These are phyloP conservation scores for Helostoma temminkii DNA, from an alignment of 2,797 vertebrate genomes.

Conservation along the genomic window DNA sequence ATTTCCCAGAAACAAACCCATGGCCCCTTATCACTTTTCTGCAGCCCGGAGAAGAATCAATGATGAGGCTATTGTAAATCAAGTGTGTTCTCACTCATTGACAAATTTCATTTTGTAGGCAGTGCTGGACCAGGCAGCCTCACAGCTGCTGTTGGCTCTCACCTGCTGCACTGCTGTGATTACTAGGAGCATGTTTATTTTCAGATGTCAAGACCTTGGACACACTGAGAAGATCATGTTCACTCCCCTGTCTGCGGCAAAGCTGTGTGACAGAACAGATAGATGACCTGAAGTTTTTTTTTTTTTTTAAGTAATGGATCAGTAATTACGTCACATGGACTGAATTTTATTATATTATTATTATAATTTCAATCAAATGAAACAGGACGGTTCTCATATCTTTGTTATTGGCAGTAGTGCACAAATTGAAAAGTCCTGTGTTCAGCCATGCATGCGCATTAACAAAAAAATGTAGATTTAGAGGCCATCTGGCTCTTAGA, in stretches of 20 bases:
- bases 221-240: conserved; percentile 44
- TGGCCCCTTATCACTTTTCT: conserved; percentile 71
- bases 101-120: conserved; percentile 44
- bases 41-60: conserved; percentile 73
- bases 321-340: too few species aligned
- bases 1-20: conserved; percentile 72
- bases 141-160: conserved; percentile 40
- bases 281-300: conserved; percentile 43
- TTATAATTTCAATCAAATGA: conserved; percentile 38
- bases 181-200: conserved; percentile 54
- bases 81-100: conserved; percentile 44
- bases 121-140: conserved; percentile 17
- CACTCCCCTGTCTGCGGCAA: conserved; percentile 25
- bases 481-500: conserved; percentile 37
- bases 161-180: conserved; percentile 47
- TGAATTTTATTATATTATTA: too few species aligned
- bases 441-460: conserved; percentile 9
- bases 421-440: conserved; percentile 25
- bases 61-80: conserved; percentile 51
- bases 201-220: conserved; percentile 45
- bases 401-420: conserved; percentile 20
- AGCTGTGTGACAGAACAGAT: conserved; percentile 50
- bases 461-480: conserved; percentile 7
- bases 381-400: conserved; percentile 6
- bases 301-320: too few species aligned